phyloP scores from a whole-genome alignment of 2,113 vertebrate species.

The Plestiodon gilberti region DNA sequence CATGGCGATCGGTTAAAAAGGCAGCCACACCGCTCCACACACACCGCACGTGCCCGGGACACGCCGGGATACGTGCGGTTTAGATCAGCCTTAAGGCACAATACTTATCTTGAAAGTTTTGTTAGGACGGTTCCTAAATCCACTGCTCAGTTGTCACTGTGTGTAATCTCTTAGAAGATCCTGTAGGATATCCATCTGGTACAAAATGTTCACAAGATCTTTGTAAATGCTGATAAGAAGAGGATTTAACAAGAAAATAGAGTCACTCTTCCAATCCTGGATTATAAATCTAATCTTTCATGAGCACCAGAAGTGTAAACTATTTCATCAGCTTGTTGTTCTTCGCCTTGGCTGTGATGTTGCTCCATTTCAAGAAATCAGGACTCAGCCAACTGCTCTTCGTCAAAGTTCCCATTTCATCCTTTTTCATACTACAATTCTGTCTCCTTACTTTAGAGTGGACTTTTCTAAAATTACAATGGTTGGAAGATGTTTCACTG shows the following conservation, averaged over 20 bases:
- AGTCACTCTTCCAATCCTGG: neutral
- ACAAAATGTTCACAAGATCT: neutral
- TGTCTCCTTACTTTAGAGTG: neutral
- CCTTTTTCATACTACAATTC: neutral
- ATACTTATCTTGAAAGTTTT: neutral
- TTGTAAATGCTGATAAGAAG: slow-evolving; percentile 1
- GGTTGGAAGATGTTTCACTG: neutral
- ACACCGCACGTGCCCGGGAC: too few species aligned
- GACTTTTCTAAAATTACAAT: too few species aligned
- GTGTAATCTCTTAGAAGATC: neutral
- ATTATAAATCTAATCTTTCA: slow-evolving; percentile 17
- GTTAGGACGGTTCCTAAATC: neutral
- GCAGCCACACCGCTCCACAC: too few species aligned
- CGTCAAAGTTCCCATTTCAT: neutral
- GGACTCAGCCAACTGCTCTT: neutral
- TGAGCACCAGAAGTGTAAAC: neutral
- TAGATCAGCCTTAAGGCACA: too few species aligned
- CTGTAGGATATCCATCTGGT: neutral
- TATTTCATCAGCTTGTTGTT: neutral
- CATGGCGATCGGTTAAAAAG: too few species aligned
- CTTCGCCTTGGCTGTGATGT: neutral
- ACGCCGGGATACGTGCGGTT: too few species aligned
- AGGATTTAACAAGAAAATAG: slow-evolving; percentile 19
- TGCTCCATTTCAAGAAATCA: neutral
- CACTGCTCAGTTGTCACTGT: neutral